Conservation (phyloP, 2,888 invertebrate species). For the Pocota personata region DNA sequence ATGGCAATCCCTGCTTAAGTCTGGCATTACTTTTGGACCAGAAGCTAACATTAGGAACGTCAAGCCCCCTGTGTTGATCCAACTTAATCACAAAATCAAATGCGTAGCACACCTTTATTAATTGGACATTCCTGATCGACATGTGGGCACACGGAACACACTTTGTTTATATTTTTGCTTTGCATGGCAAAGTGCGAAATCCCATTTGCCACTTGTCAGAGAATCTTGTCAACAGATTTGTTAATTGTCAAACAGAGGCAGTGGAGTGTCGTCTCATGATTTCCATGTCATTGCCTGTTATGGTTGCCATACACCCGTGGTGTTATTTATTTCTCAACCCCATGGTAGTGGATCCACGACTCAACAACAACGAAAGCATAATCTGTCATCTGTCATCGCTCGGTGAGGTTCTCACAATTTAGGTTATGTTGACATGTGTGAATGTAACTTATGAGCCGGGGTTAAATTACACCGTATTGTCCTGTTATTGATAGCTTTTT, state of each 20-base stretch:
- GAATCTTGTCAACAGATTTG: slow-evolving; percentile 58
- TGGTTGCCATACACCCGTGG: background rate
- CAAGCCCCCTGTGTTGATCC: no score
- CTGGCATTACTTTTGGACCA: background rate
- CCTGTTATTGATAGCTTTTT: slow-evolving; percentile 50
- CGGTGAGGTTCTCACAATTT: slow-evolving; percentile 45
- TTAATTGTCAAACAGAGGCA: slow-evolving; percentile 63
- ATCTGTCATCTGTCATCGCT: slow-evolving; percentile 50
- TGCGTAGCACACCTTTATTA: slow-evolving; percentile 52
- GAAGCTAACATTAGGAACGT: background rate
- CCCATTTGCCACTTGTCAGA: slow-evolving; percentile 53
- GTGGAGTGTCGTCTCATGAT: slow-evolving; percentile 37
- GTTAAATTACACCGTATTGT: slow-evolving; percentile 48
- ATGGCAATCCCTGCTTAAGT: slow-evolving; percentile 29
- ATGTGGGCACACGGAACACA: slow-evolving; percentile 12
- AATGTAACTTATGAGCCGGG: slow-evolving; percentile 2
- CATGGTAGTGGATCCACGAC: background rate
- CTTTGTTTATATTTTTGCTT: slow-evolving; percentile 18
- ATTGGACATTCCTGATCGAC: slow-evolving; percentile 46
- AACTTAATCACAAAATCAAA: no score
- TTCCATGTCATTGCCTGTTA: slow-evolving; percentile 22
- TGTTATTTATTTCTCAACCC: slow-evolving; percentile 4
- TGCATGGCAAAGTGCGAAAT: slow-evolving; percentile 57
- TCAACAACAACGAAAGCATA: background rate
- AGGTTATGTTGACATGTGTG: slow-evolving; percentile 42